These are phyloP conservation scores for Thysanoteuthis rhombus DNA, from an alignment of 2,888 invertebrate species.

Conservation along the genomic window DNA sequence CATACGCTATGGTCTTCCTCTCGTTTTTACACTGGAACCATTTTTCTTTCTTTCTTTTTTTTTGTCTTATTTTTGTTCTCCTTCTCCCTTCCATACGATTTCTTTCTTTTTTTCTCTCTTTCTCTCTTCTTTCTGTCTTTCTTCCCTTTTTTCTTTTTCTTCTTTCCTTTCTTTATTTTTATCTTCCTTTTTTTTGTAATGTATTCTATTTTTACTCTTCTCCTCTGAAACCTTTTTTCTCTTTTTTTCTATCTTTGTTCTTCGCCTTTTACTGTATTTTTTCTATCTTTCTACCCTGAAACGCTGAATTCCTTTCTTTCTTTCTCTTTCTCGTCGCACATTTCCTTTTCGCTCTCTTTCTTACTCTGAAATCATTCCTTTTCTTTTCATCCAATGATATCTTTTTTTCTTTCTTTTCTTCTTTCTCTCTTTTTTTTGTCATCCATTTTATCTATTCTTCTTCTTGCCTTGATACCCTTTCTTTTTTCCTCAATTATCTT, in stretches of 20 bases:
- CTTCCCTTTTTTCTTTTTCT: too few relatives aligned
- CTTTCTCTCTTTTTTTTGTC: not conserved
- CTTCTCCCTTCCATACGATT: too few relatives aligned
- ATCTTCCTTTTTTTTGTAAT: too few relatives aligned
- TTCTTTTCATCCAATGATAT: not conserved
- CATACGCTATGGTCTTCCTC: too few relatives aligned
- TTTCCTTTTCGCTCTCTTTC: not conserved
- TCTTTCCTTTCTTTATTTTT: too few relatives aligned
- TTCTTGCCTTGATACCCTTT: not conserved
- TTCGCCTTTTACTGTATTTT: not conserved
- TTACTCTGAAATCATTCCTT: not conserved
- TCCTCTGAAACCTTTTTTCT: not conserved
- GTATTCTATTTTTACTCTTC: too few relatives aligned
- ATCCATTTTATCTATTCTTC: not conserved
- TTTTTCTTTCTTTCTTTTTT: too few relatives aligned
- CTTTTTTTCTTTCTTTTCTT: not conserved
- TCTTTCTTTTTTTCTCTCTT: too few relatives aligned
- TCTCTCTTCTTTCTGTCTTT: too few relatives aligned
- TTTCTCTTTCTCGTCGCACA: not conserved
- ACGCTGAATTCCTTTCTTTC: not conserved
- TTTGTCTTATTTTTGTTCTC: too few relatives aligned
- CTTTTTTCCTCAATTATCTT: not conserved
- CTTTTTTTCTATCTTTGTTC: not conserved
- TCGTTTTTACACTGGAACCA: too few relatives aligned
- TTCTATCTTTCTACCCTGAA: not conserved